Conservation (phyloP, 2,888 invertebrate species). For the Hypselothyrea guttata region DNA sequence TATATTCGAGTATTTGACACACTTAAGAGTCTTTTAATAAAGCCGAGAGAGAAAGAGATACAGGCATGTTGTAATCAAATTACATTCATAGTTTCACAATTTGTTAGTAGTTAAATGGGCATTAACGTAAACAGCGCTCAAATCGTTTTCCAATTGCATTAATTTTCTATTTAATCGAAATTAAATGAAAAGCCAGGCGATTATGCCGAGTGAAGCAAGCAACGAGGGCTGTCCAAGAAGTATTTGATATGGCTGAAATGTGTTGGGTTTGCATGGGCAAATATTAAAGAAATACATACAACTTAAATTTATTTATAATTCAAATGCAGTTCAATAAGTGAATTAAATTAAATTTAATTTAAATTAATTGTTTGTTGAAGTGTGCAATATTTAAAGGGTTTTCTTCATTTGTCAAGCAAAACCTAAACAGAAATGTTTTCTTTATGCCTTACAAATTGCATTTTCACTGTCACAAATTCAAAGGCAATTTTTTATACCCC, state of each 20-base stretch:
- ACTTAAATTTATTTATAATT: not conserved
- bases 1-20: no score
- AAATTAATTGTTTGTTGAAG: no score
- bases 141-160: constrained; percentile 48
- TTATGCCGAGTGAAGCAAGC: constrained; percentile 16
- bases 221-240: constrained; percentile 1
- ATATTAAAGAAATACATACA: not conserved
- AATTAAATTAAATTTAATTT: not conserved
- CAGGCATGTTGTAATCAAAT: constrained; percentile 49
- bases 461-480: constrained; percentile 13
- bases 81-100: constrained; percentile 46
- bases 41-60: not conserved
- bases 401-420: not conserved
- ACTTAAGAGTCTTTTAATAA: constrained; percentile 11
- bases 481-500: constrained; percentile 9
- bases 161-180: constrained; percentile 41
- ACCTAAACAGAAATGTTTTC: constrained; percentile 7
- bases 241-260: no score
- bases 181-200: constrained; percentile 49
- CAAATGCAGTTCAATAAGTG: not conserved
- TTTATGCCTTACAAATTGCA: constrained; percentile 17
- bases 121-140: constrained; percentile 33
- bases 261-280: no score
- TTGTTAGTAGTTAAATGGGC: constrained; percentile 32
- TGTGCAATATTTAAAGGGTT: no score